phyloP scores from a whole-genome alignment of 2,113 vertebrate genomes.

The Ranitomeya variabilis region DNA sequence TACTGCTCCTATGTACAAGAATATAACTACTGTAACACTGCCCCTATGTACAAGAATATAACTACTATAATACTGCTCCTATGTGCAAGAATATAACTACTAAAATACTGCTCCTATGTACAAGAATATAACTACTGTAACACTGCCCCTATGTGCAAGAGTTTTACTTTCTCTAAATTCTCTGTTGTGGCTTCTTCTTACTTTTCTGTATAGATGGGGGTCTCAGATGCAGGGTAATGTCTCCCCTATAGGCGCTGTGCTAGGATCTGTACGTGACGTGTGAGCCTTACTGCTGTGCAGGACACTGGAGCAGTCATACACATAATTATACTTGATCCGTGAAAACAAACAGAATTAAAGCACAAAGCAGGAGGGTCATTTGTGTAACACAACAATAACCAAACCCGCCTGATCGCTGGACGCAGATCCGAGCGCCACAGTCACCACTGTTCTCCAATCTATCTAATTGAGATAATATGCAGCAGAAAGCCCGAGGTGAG shows the following conservation, averaged over 20 bases:
- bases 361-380: not conserved
- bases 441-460: not conserved
- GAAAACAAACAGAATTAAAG: conserved; percentile 9
- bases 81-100: too few relatives aligned
- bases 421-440: not conserved
- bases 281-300: not conserved
- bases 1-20: too few relatives aligned
- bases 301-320: not conserved
- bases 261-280: not conserved
- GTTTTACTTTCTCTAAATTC: too few relatives aligned
- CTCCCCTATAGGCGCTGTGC: not conserved
- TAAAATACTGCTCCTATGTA: too few relatives aligned
- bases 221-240: not conserved
- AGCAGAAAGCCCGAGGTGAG: not conserved
- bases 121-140: too few relatives aligned
- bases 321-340: not conserved
- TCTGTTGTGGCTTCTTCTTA: too few relatives aligned
- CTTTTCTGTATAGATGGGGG: not conserved
- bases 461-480: conserved; percentile 11
- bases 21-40: too few relatives aligned
- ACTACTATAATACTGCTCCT: too few relatives aligned
- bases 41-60: too few relatives aligned
- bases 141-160: too few relatives aligned
- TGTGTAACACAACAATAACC: not conserved
- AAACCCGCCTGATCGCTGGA: not conserved